A percentile compares a stretch with the other conserved stretches of the same genome.
These are phyloP conservation scores for Ceyx melanurus DNA, from an alignment of 2,113 vertebrate genomes.

Conservation along the genomic window DNA sequence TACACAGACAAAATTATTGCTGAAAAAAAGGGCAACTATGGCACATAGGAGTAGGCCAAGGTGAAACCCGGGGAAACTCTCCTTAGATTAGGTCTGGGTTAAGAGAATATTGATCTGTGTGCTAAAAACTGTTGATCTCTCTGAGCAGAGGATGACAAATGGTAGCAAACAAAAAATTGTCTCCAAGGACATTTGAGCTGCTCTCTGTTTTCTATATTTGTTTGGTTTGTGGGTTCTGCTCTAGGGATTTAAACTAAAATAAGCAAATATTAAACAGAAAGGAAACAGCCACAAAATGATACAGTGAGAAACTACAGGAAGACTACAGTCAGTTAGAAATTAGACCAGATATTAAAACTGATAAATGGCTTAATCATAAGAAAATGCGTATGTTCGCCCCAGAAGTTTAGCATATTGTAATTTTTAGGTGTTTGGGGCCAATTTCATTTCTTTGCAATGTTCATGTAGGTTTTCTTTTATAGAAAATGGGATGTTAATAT, in stretches of 20 bases:
- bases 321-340: conserved; percentile 31
- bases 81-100: conserved; percentile 92
- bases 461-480: background rate
- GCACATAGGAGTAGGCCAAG: conserved; percentile 78
- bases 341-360: background rate
- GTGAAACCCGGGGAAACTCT: conserved; percentile 89
- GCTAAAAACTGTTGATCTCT: conserved; percentile 98
- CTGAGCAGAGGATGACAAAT: conserved; percentile 96
- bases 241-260: conserved; percentile 76
- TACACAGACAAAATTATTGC: conserved; percentile 87
- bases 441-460: background rate
- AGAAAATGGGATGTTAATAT: background rate
- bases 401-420: background rate
- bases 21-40: conserved; percentile 75
- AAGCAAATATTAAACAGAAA: conserved; percentile 76
- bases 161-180: conserved; percentile 91
- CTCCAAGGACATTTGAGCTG: conserved; percentile 86
- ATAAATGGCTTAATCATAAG: background rate
- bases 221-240: conserved; percentile 76
- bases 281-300: conserved; percentile 50
- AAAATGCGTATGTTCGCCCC: background rate
- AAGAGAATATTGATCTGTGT: conserved; percentile 98
- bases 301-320: conserved; percentile 46
- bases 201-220: conserved; percentile 71
- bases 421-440: background rate